These are phyloP conservation scores for Muscina levida DNA, from an alignment of 2,888 invertebrate genomes.

Conservation along the genomic window DNA sequence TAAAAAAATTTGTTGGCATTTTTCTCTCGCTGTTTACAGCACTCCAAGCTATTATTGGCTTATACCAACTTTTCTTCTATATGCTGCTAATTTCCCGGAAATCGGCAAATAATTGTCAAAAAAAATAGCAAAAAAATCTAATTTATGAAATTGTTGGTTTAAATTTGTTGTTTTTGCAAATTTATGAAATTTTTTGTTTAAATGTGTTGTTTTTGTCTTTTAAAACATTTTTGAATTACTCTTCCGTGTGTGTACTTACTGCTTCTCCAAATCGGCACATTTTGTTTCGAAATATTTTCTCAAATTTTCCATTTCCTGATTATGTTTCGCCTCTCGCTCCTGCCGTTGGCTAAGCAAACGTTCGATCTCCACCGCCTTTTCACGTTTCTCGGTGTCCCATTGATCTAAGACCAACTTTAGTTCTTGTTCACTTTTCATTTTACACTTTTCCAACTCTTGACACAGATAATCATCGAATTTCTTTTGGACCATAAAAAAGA, in stretches of 20 bases:
- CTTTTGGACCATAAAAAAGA: slow-evolving; percentile 80
- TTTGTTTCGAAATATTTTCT: slow-evolving; percentile 90
- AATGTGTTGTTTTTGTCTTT: too few relatives aligned
- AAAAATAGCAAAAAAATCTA: too few relatives aligned
- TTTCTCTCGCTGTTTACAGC: too few relatives aligned
- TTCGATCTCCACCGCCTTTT: slow-evolving; percentile 81
- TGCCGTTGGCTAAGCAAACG: slow-evolving; percentile 81
- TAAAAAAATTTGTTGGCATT: too few relatives aligned
- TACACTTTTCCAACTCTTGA: slow-evolving; percentile 81
- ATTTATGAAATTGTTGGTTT: too few relatives aligned
- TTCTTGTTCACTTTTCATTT: slow-evolving; percentile 75
- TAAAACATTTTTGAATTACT: too few relatives aligned
- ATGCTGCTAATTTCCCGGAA: too few relatives aligned
- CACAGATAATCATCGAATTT: slow-evolving; percentile 82
- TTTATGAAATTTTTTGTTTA: too few relatives aligned
- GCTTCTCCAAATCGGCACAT: slow-evolving; percentile 89
- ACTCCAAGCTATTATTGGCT: too few relatives aligned
- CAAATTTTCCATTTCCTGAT: slow-evolving; percentile 89
- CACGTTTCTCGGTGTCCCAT: slow-evolving; percentile 82
- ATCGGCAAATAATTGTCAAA: too few relatives aligned
- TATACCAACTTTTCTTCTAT: too few relatives aligned
- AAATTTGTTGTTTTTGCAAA: too few relatives aligned
- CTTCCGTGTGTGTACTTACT: slow-evolving; percentile 82
- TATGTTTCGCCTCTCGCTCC: slow-evolving; percentile 85
- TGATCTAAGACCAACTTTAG: slow-evolving; percentile 75